A percentile compares a stretch with the other conserved stretches of the same genome.
phyloP scores from a whole-genome alignment of 2,113 vertebrate genomes.

The Otis tarda region DNA sequence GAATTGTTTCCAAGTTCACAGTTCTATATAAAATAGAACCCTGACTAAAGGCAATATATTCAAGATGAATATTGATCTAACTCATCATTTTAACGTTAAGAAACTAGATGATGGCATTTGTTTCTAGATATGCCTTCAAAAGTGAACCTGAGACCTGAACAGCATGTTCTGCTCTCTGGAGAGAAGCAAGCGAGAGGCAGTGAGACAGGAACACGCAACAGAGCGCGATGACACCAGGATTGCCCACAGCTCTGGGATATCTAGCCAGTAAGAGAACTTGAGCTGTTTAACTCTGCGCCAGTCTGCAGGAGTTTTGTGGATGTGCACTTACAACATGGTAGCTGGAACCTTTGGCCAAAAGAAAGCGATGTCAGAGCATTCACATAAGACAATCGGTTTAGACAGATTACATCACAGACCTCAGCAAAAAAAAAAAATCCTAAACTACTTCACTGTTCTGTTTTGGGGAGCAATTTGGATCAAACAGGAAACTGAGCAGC shows the following conservation, averaged over 20 bases:
- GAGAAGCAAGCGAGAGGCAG: not conserved
- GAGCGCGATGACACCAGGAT: not conserved
- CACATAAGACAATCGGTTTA: not conserved
- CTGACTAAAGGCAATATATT: not conserved
- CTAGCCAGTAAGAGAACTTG: not conserved
- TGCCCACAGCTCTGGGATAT: not conserved
- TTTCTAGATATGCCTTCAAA: not conserved
- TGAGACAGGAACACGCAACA: not conserved
- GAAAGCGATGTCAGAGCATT: not conserved
- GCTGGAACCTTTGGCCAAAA: not conserved
- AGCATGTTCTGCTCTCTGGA: not conserved
- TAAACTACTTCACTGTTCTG: not conserved
- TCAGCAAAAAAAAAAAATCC: not conserved
- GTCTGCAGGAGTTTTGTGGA: accelerated
- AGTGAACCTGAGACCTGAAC: not conserved
- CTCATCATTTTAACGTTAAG: not conserved
- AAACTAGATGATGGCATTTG: not conserved
- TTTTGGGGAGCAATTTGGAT: not conserved
- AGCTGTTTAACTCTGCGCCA: accelerated
- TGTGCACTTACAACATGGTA: not conserved
- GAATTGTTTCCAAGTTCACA: not conserved
- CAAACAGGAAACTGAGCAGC: not conserved
- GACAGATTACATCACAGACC: not conserved
- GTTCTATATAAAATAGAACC: not conserved
- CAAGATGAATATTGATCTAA: not conserved